Base-by-base conservation (phyloP, 2,888 invertebrate genomes). In the Tenodera sinensis region DNA sequence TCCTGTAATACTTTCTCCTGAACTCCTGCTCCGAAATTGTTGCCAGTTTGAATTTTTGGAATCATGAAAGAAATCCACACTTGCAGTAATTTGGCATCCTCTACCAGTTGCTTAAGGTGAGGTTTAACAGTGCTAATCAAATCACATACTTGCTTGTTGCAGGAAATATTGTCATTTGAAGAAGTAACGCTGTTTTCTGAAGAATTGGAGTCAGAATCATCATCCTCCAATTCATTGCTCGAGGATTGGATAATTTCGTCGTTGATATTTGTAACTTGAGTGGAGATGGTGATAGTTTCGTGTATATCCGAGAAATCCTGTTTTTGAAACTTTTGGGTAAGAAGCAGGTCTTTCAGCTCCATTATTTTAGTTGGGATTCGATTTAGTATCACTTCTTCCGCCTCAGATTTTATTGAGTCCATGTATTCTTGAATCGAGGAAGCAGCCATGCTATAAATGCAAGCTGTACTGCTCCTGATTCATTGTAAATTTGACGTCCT, bases 21-120 rank as follows among this genome's bases (percentile, higher is more conserved):
- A 93, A 99, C 98, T 90, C 98, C 98, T 2, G 99, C 99, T 85
- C 99, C 99, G 94, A 99, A 99, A 93, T 99, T 99, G 94, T 99
- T 99, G 88, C 99, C 99, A 93, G 99, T 99, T 94, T 99, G 99
- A 92, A 99, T 99, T 95, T 99, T 98, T 3, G 99, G 99, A 93
- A 99, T 99, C 96, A 99, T 96, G 93, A 99, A 98, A 14, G 98
- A 98, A 92, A 99, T 98, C 99, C 99, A 99, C 99, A 99, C 98
- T 95, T 99, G 98, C 91, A 98, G 94, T 94, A 97, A 95, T 94
- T 99, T 98, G 91, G 98, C 97, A 94, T 98, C 98, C 93, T 99
- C 99, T 88, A 99, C 97, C 89, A 99, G 95, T 93, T 98, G 97
- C 91, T 98, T 95, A 92, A 99, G 98, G 92, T 98, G 97, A 84